Percentiles rank a stretch among this genome's conserved stretches.
Conservation (phyloP, 2,888 invertebrate genomes). For the Marronus borbonicus region DNA sequence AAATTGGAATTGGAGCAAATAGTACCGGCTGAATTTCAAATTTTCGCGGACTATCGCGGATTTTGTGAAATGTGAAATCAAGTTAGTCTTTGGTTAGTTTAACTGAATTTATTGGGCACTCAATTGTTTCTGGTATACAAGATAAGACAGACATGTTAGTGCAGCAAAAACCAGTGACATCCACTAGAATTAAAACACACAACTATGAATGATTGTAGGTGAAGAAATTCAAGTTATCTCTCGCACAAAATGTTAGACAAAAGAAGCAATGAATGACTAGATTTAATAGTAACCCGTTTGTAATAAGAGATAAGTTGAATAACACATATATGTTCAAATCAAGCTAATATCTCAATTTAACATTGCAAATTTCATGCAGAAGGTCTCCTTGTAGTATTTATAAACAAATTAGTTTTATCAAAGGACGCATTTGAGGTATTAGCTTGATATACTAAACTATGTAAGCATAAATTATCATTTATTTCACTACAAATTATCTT, state of each 20-base stretch:
- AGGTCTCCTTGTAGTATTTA: too few species aligned
- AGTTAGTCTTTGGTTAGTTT: constrained; percentile 66
- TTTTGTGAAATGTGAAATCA: constrained; percentile 44
- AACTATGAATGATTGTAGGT: constrained; percentile 36
- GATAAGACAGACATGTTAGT: constrained; percentile 52
- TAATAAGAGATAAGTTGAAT: too few species aligned
- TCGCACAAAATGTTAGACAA: constrained; percentile 14
- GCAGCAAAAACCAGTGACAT: constrained; percentile 57
- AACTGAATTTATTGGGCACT: constrained; percentile 71
- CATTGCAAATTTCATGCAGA: not conserved
- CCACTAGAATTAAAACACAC: constrained; percentile 43
- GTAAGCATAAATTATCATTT: constrained; percentile 35
- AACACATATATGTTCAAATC: too few species aligned
- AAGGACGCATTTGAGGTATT: not conserved
- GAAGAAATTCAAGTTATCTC: constrained; percentile 28
- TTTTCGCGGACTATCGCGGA: constrained; percentile 31
- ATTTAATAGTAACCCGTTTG: not conserved
- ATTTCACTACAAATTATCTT: constrained; percentile 35
- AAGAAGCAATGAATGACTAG: not conserved
- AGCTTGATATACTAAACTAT: constrained; percentile 2
- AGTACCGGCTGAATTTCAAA: not conserved
- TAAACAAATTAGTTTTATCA: too few species aligned
- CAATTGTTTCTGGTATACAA: constrained; percentile 58
- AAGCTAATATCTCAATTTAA: too few species aligned
- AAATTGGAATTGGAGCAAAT: not conserved